Conservation (phyloP, 53 echinoderm and acorn worm species). For the Temnopleurus reevesii region DNA sequence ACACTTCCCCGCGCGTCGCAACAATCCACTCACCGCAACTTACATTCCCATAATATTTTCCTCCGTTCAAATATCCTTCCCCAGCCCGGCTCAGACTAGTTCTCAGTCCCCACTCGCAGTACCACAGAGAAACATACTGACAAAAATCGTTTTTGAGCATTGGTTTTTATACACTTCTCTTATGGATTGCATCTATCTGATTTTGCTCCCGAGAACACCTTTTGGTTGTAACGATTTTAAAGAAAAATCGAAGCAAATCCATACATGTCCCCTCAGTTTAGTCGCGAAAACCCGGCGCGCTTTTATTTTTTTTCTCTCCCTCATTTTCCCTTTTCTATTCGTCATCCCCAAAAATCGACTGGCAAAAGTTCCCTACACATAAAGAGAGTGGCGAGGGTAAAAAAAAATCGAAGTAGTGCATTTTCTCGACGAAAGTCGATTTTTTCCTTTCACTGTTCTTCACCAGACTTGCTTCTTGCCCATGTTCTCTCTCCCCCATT, state of each 20-base stretch:
- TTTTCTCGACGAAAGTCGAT: conserved; percentile 55
- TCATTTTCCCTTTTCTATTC: conserved; percentile 48
- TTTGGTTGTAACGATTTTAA: conserved; percentile 58
- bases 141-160: conserved; percentile 52
- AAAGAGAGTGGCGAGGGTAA: conserved; percentile 5
- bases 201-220: conserved; percentile 57
- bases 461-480: neutral
- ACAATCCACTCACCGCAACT: no score
- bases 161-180: conserved; percentile 57
- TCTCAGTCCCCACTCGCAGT: neutral
- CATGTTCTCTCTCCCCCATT: neutral
- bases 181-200: conserved; percentile 46
- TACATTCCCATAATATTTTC: no score
- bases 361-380: conserved; percentile 43
- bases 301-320: conserved; percentile 59
- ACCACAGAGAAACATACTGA: conserved; percentile 41
- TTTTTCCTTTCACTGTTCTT: neutral
- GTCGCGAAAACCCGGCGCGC: conserved; percentile 55
- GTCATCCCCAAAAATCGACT: conserved; percentile 54
- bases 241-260: conserved; percentile 61
- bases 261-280: conserved; percentile 62
- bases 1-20: no score
- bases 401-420: conserved; percentile 52
- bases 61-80: no score
- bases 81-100: neutral